A percentile compares a stretch with the other conserved stretches of the same genome.
phyloP scores from a whole-genome alignment of 1,140 invertebrate genomes.

The Globodera rostochiensis region DNA sequence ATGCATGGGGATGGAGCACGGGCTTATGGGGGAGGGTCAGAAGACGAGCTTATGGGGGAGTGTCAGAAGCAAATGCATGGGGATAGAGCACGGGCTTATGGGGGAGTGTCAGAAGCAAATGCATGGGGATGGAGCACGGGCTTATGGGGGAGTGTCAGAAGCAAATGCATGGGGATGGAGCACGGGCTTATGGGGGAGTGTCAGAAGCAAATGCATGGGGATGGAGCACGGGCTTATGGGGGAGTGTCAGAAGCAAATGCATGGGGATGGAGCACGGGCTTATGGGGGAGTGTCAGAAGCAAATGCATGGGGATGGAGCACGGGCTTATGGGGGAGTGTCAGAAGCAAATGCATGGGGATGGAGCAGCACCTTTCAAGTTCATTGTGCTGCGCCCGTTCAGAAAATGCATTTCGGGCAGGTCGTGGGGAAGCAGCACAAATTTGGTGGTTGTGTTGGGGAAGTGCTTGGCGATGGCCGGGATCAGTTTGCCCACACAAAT shows the following conservation, averaged over 20 bases:
- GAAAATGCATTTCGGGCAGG: conserved; percentile 58
- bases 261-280: neutral
- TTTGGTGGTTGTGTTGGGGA: conserved; percentile 64
- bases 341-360: neutral
- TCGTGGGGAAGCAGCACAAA: conserved; percentile 60
- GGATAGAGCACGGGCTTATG: neutral
- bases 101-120: conserved; percentile 6
- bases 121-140: neutral
- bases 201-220: neutral
- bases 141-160: neutral
- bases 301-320: neutral
- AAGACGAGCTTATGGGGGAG: no score
- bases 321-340: neutral
- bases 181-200: neutral
- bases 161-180: neutral
- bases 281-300: conserved; percentile 1
- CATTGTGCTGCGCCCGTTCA: conserved; percentile 57
- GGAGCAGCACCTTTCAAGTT: conserved; percentile 50
- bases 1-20: neutral
- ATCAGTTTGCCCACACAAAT: conserved; percentile 63
- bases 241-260: neutral
- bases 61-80: neutral
- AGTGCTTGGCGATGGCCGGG: conserved; percentile 54
- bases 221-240: neutral
- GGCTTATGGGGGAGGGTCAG: neutral